Percentiles rank a stretch among this genome's conserved stretches.
phyloP scores from a whole-genome alignment of 2,113 vertebrate genomes.

The Thermophis baileyi region DNA sequence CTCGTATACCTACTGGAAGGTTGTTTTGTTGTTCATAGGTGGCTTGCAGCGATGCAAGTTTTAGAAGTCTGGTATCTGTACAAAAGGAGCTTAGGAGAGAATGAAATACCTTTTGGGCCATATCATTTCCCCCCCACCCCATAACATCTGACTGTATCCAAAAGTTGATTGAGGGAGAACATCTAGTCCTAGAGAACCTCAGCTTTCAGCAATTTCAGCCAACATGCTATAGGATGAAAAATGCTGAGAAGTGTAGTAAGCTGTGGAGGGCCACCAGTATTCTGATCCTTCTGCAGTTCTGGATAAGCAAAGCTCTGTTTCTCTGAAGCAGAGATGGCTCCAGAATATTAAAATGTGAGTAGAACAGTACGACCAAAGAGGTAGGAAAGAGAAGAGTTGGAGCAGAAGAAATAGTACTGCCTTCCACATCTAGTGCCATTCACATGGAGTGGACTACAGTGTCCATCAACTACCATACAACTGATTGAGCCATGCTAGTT shows the following conservation, averaged over 20 bases:
- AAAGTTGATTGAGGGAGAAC: background rate
- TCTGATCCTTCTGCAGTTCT: background rate
- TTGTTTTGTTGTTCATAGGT: background rate
- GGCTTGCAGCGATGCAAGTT: background rate
- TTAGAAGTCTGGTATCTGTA: background rate
- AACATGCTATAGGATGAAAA: background rate
- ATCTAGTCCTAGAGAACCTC: background rate
- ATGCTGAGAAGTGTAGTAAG: background rate
- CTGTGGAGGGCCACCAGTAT: background rate
- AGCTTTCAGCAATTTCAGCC: background rate
- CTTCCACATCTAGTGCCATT: background rate
- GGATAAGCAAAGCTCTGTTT: background rate
- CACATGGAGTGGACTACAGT: background rate
- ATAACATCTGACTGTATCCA: background rate
- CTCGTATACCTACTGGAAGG: background rate
- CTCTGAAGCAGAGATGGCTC: background rate
- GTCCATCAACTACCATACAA: background rate
- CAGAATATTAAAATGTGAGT: background rate
- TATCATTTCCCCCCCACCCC: background rate
- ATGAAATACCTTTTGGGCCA: background rate
- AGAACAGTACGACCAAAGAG: background rate
- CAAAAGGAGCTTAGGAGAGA: background rate
- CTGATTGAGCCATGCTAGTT: background rate
- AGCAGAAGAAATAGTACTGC: background rate
- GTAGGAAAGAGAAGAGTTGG: background rate